Evolutionary conservation across 2,113 vertebrate genomes (phyloP).

Genomic region (Neogale vison): DNA sequence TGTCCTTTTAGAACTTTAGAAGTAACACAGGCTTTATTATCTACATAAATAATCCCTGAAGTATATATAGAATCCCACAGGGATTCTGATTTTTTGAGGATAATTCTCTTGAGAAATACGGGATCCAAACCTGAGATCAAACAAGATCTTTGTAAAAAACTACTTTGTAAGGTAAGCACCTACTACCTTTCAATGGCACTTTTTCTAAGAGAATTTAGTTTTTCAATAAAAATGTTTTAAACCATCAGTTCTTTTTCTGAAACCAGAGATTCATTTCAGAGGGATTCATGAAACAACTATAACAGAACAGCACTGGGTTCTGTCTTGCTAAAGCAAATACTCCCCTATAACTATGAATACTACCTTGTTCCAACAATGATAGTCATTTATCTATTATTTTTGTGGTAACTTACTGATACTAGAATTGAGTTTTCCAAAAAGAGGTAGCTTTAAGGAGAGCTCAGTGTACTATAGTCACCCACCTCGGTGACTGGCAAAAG

Average conservation of each 20-base stretch:
- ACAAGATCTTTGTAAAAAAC: neutral
- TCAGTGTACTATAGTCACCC: neutral
- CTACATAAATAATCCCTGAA: neutral
- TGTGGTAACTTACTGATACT: neutral
- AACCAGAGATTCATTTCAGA: neutral
- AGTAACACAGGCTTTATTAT: neutral
- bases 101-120: neutral
- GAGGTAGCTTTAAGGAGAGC: neutral
- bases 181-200: neutral
- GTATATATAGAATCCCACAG: neutral
- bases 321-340: neutral
- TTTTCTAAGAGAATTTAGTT: conserved; percentile 7
- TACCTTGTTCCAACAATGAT: neutral
- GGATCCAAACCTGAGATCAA: neutral
- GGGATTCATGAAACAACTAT: neutral
- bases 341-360: neutral
- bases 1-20: neutral
- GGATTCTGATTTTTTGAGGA: neutral
- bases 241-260: neutral
- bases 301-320: neutral
- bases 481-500: neutral
- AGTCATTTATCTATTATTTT: neutral
- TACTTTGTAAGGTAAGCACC: neutral
- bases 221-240: neutral
- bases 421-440: neutral